Evolutionary conservation across 2,797 vertebrate species (phyloP).

Genomic region (Poecilia velifera): DNA sequence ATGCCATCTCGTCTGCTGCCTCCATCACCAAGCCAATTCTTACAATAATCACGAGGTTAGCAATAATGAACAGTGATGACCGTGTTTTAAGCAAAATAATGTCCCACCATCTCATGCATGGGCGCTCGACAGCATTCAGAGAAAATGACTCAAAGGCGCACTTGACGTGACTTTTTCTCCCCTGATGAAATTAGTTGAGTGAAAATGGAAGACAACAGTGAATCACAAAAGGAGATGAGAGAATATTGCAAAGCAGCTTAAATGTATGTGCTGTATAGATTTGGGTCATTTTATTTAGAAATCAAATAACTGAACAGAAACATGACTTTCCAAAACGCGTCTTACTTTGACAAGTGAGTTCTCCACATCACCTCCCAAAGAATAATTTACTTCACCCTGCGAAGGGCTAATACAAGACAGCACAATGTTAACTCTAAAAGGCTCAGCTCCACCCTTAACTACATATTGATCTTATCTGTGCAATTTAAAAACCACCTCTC

Average conservation of each 20-base stretch:
- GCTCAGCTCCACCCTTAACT: constrained; percentile 73
- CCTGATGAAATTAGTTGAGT: constrained; percentile 14
- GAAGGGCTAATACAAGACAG: constrained; percentile 52
- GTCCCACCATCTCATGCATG: neutral
- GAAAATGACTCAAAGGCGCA: neutral
- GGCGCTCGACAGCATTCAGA: constrained; percentile 16
- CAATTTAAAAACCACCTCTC: constrained; percentile 74
- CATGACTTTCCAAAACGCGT: constrained; percentile 30
- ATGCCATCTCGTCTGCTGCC: constrained; percentile 1
- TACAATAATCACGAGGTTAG: constrained; percentile 6
- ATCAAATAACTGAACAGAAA: constrained; percentile 15
- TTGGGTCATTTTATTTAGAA: neutral
- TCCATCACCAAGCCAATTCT: constrained; percentile 3
- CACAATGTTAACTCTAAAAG: constrained; percentile 66
- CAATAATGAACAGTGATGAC: constrained; percentile 22
- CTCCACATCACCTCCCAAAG: constrained; percentile 52
- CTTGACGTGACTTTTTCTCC: constrained; percentile 8
- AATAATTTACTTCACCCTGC: constrained; percentile 52
- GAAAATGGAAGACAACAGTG: constrained; percentile 9
- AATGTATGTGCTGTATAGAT: neutral
- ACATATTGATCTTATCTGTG: constrained; percentile 81
- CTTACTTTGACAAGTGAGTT: constrained; percentile 45
- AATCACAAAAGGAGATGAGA: neutral
- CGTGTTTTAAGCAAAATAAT: constrained; percentile 6
- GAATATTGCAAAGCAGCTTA: constrained; percentile 2